Evolutionary conservation across 2,113 vertebrate species (phyloP), one percentile per base, ranked within the genome.

Genomic region (Acanthisitta chloris): DNA sequence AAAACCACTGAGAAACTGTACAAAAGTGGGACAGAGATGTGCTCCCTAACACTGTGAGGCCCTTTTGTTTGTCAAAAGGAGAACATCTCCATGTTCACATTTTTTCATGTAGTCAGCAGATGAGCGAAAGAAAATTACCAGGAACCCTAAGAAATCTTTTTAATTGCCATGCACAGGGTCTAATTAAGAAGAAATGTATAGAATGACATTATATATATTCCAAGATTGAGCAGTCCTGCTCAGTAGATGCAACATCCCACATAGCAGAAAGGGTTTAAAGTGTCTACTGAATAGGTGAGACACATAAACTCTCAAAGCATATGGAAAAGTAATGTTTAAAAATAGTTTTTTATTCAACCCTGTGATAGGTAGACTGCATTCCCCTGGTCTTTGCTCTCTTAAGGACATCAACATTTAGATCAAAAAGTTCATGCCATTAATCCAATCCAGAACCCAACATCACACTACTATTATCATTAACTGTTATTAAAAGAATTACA

Each of bases 231-330:
- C 10, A 71, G 10, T 45, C 49, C 24, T 52, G 18, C 14, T 70
- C 14, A 38, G 11, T 61, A 71, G 34, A 79, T 8, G 12, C 4
- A 36, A 17, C 9, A 24, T 28, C 17, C 10, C 0, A 0, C 3
- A 4, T 14, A 72, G 8, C 10, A 65, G 18, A 74, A 17, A 31
- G 12, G 4, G 4, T 74, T 81, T 85, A 43, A 48, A 90, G 8
- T 26, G 28, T 31, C 48, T 77, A 4, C 9, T 24, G 7, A 36
- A 28, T 57, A 86, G 38, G 1, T 43, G 25, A 54, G 31, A 31
- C 25, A 46, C 45, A 34, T 0, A 51, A 34, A 88, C 8, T 66
- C 12, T 45, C 28, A 31, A 40, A n/a, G 8, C 6, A 57, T 21
- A 48, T 4, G 2, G 13, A 45, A 72, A 23, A 62, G 10, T 4